A percentile compares a stretch with the other conserved stretches of the same genome.
Evolutionary conservation across 2,797 vertebrate species (phyloP).

Genomic region (Champsocephalus gunnari): DNA sequence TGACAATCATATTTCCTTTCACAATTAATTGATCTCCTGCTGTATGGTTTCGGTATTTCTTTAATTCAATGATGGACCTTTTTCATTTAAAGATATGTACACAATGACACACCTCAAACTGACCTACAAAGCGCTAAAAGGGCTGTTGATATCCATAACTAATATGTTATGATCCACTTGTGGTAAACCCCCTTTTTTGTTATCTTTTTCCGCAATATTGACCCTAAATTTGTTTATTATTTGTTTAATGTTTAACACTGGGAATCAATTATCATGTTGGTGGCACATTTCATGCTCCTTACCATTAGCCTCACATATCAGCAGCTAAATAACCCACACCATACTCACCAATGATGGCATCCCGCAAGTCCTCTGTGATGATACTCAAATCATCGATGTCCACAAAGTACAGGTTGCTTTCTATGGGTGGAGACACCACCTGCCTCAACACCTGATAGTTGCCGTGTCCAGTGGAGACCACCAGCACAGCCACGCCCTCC

Average conservation of each 20-base stretch:
- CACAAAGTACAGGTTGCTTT: constrained; percentile 91
- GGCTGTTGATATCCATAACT: too few relatives aligned
- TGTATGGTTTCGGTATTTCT: not conserved
- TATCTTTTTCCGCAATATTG: too few relatives aligned
- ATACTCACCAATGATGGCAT: constrained; percentile 89
- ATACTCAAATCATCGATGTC: constrained; percentile 94
- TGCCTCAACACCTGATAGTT: constrained; percentile 89
- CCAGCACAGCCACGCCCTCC: constrained; percentile 90
- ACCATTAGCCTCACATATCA: not conserved
- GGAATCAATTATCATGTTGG: not conserved
- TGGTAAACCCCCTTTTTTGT: too few relatives aligned
- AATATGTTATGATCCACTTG: too few relatives aligned
- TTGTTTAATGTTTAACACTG: not conserved
- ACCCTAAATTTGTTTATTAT: not conserved
- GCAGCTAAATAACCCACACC: too few relatives aligned
- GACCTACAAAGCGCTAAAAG: not conserved
- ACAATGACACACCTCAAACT: not conserved
- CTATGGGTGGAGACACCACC: constrained; percentile 87
- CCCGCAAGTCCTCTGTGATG: constrained; percentile 88
- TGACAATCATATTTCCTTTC: not conserved
- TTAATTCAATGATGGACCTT: not conserved
- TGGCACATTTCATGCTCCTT: not conserved
- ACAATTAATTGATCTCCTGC: not conserved
- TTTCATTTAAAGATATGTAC: not conserved
- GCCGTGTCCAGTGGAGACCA: constrained; percentile 92